These are phyloP conservation scores for Drosophila athabasca DNA, from an alignment of 1,140 invertebrate species.

Conservation along the genomic window DNA sequence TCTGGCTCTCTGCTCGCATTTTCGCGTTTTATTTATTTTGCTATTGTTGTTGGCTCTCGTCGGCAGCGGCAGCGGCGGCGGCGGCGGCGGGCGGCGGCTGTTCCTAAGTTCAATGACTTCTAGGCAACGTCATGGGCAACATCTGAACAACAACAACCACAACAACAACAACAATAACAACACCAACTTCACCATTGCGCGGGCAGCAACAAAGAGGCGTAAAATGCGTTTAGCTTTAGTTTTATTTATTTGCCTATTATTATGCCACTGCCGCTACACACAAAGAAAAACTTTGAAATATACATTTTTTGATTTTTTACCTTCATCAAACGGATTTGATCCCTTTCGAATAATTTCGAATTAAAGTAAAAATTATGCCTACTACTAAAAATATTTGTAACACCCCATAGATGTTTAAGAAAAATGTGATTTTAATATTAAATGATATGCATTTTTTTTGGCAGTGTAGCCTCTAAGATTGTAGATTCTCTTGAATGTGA, in stretches of 20 bases:
- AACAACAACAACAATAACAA: conserved; percentile 38
- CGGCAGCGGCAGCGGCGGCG: not conserved
- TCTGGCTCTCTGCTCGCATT: conserved; percentile 12
- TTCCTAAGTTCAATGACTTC: conserved; percentile 79
- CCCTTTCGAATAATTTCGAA: no score
- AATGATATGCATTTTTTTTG: no score
- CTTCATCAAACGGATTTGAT: no score
- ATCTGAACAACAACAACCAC: conserved; percentile 37
- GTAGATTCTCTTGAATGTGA: conserved; percentile 34
- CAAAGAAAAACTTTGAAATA: not conserved
- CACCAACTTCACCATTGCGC: conserved; percentile 17
- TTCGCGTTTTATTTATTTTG: conserved; percentile 68
- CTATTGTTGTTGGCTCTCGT: conserved; percentile 36
- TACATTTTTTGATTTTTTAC: no score
- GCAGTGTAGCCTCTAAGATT: conserved; percentile 22
- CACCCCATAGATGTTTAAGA: no score
- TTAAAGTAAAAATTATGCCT: no score
- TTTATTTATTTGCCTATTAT: conserved; percentile 79
- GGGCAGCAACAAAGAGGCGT: conserved; percentile 69
- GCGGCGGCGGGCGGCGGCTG: conserved; percentile 23
- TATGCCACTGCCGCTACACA: conserved; percentile 61
- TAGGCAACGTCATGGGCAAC: conserved; percentile 76
- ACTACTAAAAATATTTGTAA: no score
- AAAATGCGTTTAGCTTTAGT: conserved; percentile 78
- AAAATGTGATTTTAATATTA: no score